A percentile compares a stretch with the other conserved stretches of the same genome.
Evolutionary conservation across 2,113 vertebrate genomes (phyloP).

Genomic region (Toxostoma redivivum): DNA sequence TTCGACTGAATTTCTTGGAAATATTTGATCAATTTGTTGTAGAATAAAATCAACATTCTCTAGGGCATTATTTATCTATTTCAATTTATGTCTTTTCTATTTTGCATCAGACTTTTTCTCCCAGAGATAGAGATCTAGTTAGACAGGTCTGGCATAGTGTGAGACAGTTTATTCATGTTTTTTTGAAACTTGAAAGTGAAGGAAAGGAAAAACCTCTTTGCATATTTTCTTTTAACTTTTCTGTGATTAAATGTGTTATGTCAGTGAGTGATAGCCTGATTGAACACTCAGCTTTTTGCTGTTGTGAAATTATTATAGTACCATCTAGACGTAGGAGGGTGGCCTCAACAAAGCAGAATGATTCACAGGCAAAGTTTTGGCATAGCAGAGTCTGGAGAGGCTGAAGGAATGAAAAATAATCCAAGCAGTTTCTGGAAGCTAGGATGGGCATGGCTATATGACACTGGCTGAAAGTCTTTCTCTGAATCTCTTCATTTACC

Average conservation of each 20-base stretch:
- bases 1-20: conserved; percentile 15
- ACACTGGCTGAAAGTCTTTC: background rate
- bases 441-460: accelerated
- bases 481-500: background rate
- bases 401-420: background rate
- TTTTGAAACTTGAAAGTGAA: conserved; percentile 18
- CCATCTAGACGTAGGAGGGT: background rate
- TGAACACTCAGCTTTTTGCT: conserved; percentile 8
- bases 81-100: background rate
- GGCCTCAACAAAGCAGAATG: background rate
- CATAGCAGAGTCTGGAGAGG: background rate
- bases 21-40: background rate
- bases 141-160: background rate
- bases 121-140: background rate
- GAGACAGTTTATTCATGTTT: background rate
- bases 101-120: conserved; percentile 4
- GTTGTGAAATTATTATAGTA: background rate
- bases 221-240: conserved; percentile 31
- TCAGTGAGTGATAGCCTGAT: background rate
- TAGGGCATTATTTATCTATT: conserved; percentile 26
- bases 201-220: background rate
- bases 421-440: background rate
- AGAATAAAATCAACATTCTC: background rate
- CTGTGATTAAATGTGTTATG: conserved; percentile 8
- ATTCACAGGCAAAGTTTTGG: background rate